Percentiles rank a stretch among this genome's conserved stretches.
phyloP scores from a whole-genome alignment of 2,797 vertebrate genomes.

The Rhinoraja longicauda region DNA sequence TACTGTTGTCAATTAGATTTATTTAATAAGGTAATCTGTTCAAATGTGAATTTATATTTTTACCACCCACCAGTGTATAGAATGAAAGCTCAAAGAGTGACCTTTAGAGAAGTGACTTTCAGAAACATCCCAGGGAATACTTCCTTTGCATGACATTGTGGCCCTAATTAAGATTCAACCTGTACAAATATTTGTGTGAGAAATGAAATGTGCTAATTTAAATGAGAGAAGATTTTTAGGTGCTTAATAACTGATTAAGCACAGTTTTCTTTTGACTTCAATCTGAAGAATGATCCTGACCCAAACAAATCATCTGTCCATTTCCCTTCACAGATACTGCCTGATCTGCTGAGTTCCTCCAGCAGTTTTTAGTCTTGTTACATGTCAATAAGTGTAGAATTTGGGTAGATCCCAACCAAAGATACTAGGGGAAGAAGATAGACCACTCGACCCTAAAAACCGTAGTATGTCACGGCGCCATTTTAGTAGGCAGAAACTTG shows the following conservation, averaged over 20 bases:
- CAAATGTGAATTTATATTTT: constrained; percentile 31
- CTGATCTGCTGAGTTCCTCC: too few relatives aligned
- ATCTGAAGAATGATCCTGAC: too few relatives aligned
- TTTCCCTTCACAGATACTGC: too few relatives aligned
- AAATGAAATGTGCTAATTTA: constrained; percentile 13
- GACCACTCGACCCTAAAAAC: too few relatives aligned
- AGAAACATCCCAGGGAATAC: constrained; percentile 17
- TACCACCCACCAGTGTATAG: constrained; percentile 12
- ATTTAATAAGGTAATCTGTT: constrained; percentile 48
- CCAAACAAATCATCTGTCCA: too few relatives aligned
- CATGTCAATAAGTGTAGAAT: not conserved
- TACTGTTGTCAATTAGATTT: constrained; percentile 63
- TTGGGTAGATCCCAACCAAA: not conserved
- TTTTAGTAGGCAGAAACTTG: too few relatives aligned
- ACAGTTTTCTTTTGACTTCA: not conserved
- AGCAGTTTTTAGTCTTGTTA: not conserved
- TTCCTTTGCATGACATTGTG: constrained; percentile 16
- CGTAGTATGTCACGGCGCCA: too few relatives aligned
- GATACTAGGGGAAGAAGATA: too few relatives aligned
- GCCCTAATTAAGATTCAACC: constrained; percentile 23
- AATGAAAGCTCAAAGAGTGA: constrained; percentile 26
- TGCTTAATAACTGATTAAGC: not conserved
- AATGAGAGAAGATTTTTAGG: not conserved
- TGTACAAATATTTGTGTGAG: constrained; percentile 7
- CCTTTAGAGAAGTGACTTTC: constrained; percentile 38